Evolutionary conservation across 2,113 vertebrate genomes (phyloP).

Genomic region (Antechinus flavipes): DNA sequence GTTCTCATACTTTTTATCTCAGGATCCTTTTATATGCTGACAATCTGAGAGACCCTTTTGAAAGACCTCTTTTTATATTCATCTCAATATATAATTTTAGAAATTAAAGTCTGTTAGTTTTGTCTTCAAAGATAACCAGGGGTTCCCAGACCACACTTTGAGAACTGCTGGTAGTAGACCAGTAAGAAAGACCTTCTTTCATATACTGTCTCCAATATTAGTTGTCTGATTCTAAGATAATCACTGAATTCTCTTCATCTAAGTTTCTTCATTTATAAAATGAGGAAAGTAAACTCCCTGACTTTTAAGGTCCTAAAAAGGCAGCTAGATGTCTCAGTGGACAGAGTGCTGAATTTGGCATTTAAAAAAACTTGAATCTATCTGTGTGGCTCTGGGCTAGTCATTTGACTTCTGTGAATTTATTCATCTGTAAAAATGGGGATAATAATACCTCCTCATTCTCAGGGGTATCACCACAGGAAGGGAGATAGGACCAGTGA

Average conservation of each 20-base stretch:
- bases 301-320: not conserved
- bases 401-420: not conserved
- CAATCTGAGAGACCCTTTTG: not conserved
- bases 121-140: not conserved
- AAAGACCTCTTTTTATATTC: not conserved
- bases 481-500: not conserved
- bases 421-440: too few relatives aligned
- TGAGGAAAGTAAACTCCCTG: not conserved
- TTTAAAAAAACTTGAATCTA: not conserved
- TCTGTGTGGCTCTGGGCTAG: not conserved
- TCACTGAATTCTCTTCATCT: not conserved
- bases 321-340: not conserved
- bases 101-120: not conserved
- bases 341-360: not conserved
- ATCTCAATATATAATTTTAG: not conserved
- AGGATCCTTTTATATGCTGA: not conserved
- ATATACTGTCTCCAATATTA: not conserved
- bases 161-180: not conserved
- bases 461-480: not conserved
- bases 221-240: not conserved
- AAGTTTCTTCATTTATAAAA: not conserved
- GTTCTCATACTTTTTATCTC: not conserved
- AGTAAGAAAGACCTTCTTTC: not conserved
- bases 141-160: not conserved
- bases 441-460: too few relatives aligned